Evolutionary conservation across 2,113 vertebrate genomes (phyloP).

Genomic region (Coreoperca whiteheadi): DNA sequence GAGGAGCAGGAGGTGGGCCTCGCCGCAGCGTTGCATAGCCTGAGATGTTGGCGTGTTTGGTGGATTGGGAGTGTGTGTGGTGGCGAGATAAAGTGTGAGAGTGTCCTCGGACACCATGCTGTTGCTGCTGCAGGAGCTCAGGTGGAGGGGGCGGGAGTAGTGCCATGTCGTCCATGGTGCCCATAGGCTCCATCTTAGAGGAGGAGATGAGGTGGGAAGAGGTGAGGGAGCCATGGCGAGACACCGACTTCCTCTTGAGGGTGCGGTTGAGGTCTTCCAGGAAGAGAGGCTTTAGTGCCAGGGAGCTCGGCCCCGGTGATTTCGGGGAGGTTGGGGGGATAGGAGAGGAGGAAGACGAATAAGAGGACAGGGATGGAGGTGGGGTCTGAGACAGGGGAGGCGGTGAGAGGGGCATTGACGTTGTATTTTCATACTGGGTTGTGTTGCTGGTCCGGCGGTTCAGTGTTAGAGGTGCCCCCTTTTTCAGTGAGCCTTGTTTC

Average conservation of each 20-base stretch:
- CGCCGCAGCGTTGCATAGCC: slow-evolving; percentile 98
- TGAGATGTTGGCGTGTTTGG: slow-evolving; percentile 89
- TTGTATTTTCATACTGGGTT: slow-evolving; percentile 47
- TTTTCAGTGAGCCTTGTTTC: slow-evolving; percentile 90
- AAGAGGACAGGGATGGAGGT: slow-evolving; percentile 74
- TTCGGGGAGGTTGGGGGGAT: slow-evolving; percentile 93
- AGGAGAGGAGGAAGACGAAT: slow-evolving; percentile 72
- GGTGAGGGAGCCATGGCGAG: slow-evolving; percentile 92
- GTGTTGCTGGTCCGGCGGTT: slow-evolving; percentile 91
- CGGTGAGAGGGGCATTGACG: slow-evolving; percentile 68
- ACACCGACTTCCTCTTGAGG: slow-evolving; percentile 96
- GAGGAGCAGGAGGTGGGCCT: slow-evolving; percentile 93
- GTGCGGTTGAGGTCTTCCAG: slow-evolving; percentile 98
- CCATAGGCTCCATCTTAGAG: slow-evolving; percentile 88
- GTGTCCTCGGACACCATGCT: slow-evolving; percentile 73
- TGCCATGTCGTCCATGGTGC: slow-evolving; percentile 98
- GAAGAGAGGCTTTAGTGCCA: slow-evolving; percentile 94
- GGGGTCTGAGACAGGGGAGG: slow-evolving; percentile 81
- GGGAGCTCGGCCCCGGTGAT: slow-evolving; percentile 73
- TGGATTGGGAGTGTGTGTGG: slow-evolving; percentile 83
- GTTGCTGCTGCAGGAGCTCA: slow-evolving; percentile 89
- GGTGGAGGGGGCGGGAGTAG: slow-evolving; percentile 93
- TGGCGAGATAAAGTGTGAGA: slow-evolving; percentile 79
- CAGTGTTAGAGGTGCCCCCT: slow-evolving; percentile 87
- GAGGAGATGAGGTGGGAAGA: slow-evolving; percentile 83